phyloP scores from a whole-genome alignment of 1,140 invertebrate species.

The Drosophila funebris region DNA sequence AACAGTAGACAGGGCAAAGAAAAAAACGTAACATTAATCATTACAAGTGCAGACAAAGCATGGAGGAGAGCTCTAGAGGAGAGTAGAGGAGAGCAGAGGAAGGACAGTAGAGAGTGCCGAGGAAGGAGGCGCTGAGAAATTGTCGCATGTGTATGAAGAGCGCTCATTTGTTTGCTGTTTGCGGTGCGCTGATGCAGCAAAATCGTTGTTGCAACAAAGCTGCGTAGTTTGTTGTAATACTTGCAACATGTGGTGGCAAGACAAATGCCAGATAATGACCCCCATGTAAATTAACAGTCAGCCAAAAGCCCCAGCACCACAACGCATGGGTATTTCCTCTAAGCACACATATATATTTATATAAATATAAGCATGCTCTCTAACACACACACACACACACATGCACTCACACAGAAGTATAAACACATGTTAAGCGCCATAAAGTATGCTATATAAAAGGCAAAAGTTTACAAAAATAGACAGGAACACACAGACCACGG shows the following conservation, averaged over 20 bases:
- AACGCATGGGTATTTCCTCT: conserved; percentile 36
- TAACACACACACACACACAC: not conserved
- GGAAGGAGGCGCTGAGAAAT: conserved; percentile 15
- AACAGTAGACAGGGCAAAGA: conserved; percentile 2
- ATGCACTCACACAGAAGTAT: not conserved
- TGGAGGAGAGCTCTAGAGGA: not conserved
- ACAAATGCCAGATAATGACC: conserved; percentile 56
- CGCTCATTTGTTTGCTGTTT: not conserved
- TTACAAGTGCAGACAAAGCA: conserved; percentile 67
- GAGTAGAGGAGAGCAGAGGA: not conserved
- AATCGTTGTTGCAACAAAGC: conserved; percentile 3
- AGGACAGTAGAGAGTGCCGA: not conserved
- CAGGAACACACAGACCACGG: conserved; percentile 41
- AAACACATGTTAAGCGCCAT: conserved; percentile 70
- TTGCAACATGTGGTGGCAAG: conserved; percentile 43
- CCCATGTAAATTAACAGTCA: conserved; percentile 44
- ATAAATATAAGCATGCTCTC: too few species aligned
- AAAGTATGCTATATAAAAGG: conserved; percentile 75
- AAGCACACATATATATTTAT: not conserved
- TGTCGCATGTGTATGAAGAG: conserved; percentile 29
- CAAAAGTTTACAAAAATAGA: conserved; percentile 67
- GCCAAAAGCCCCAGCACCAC: conserved; percentile 4
- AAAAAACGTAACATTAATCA: conserved; percentile 78
- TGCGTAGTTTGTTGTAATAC: conserved; percentile 3
- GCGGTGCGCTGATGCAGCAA: conserved; percentile 1